Evolutionary conservation across 2,113 vertebrate species (phyloP), one percentile per base, ranked within the genome.

Genomic region (Rhombomys opimus): DNA sequence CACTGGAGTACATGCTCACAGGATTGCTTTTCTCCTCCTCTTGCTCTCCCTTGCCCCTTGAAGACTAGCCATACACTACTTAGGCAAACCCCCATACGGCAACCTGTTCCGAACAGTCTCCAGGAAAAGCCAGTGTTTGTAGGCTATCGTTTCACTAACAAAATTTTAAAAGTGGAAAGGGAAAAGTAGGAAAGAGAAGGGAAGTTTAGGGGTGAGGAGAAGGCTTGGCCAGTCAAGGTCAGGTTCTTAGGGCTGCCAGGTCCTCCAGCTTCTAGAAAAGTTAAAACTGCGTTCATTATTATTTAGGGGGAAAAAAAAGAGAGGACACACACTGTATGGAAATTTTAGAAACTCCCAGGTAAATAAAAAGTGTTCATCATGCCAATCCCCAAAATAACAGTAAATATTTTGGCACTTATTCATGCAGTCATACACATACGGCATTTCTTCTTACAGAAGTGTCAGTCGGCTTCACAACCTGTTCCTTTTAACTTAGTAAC

Each of bases 331-430:
- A 67, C 35, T 38, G 7, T 78, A 38, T 68, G n/a, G 46, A 96
- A 82, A 93, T 78, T 91, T 86, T 94, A 95, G 91, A 87, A 88
- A 93, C 80, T 57, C 57, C 67, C 67, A 85, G 87, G 65, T 96
- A 97, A 92, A 86, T 89, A 59, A 93, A 94, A 87, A 85, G 70
- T 76, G 73, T 76, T 14, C n/a, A 41, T 81, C 63, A 97, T 88
- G 75, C 84, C 80, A 96, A 90, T 9, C 10, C 80, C 73, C 3
- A 70, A 95, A 97, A 93, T 96, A 93, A 91, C 27, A 35, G 52
- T 87, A 93, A 95, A 88, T 92, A 91, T 94, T 96, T 91, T 91
- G 41, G 70, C 72, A 46, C 91, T 94, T 91, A 80, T 84, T n/a
- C 80, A 75, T 54, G 89, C 61, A 84, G 54, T 93, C 68, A 50